Percentiles rank a stretch among this genome's conserved stretches.
Conservation (phyloP, 2,113 vertebrate genomes). For the Psophia crepitans region DNA sequence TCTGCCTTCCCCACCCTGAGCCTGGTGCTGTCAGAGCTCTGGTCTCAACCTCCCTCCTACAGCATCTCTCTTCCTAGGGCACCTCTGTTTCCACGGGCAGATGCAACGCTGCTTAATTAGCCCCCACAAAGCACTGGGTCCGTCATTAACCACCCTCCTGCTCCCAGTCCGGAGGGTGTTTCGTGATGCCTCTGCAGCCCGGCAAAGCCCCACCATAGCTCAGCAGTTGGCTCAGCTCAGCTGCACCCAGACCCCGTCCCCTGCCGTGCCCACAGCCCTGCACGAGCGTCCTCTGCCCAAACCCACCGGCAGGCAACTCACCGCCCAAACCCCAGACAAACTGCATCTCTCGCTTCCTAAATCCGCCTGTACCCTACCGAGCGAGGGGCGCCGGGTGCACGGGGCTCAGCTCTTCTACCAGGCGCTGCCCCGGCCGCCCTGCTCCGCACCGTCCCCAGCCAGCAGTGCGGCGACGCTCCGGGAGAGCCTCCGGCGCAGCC, state of each 20-base stretch:
- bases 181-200: accelerated
- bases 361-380: accelerated
- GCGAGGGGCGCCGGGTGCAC: background rate
- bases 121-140: background rate
- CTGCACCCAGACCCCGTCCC: background rate
- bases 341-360: accelerated
- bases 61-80: background rate
- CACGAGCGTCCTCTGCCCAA: background rate
- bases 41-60: background rate
- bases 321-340: background rate
- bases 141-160: background rate
- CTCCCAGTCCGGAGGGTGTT: accelerated
- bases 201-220: accelerated
- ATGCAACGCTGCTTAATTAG: accelerated
- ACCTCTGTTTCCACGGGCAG: accelerated
- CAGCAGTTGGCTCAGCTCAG: too few species aligned
- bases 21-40: background rate
- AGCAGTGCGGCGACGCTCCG: background rate
- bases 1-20: background rate
- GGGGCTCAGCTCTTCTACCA: background rate
- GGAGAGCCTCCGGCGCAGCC: background rate
- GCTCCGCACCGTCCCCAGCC: background rate
- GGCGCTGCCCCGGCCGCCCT: too few species aligned
- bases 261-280: accelerated
- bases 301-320: accelerated